Base-by-base conservation (phyloP, 2,797 vertebrate genomes). In the Scleropages formosus region DNA sequence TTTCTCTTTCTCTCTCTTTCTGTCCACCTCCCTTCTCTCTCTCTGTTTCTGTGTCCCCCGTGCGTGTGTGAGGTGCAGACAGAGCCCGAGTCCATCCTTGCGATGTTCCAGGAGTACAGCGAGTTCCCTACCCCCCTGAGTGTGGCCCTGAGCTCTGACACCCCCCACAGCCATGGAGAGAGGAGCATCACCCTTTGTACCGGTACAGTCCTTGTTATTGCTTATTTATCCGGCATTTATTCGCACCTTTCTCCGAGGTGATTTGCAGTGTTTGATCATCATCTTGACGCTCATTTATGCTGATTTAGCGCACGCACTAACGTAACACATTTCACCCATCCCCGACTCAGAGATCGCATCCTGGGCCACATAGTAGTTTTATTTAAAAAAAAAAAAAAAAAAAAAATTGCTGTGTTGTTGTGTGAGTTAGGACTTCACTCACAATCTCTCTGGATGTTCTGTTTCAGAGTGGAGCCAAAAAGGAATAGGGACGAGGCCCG, bases 401-500 rank as follows among this genome's bases (percentile, higher is more conserved):
- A n/a, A n/a, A 56, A 56, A 12, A 11, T 53, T 56, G 53, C 18
- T 10, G 3, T 56, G 18, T 56, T 56, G 18, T 56, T 12, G 18
- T 56, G 11, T 51, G 7, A 51, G 49, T 51, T 9, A 56, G 18
- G 53, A 11, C 53, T 56, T 56, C 56, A 56, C 49, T 71, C 49
- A 18, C 22, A 58, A 2, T 11, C 11, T 39, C n/a, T n/a, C n/a
- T 47, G 18, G 18, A 15, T n/a, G 61, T 61, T 68, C 49, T 69
- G 12, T 66, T 77, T 9, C 84, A 93, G 92, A 88, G 64, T 94
- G 91, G 92, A 89, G 82, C 84, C 92, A 93, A 80, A 84, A 71
- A 24, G 88, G 93, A 80, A 84, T 71, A 24, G 88, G 93, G 47
- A 76, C 84, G 76, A 87, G 87, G n/a, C 82, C 85, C 64, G 84